phyloP scores from a whole-genome alignment of 2,888 invertebrate species.

The Aromia moschata region DNA sequence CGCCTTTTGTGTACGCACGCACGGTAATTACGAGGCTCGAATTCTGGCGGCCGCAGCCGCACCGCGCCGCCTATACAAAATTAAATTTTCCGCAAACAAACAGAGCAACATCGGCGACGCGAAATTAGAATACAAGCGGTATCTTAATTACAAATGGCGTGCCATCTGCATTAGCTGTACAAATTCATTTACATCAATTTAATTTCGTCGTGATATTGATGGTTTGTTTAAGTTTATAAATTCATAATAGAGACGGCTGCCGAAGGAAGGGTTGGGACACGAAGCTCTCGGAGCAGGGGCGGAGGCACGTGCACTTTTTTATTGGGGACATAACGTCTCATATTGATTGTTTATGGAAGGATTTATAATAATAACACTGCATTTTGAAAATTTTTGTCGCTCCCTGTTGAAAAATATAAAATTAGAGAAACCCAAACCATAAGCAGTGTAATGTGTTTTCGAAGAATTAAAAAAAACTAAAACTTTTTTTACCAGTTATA shows the following conservation, averaged over 20 bases:
- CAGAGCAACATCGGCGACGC: conserved; percentile 34
- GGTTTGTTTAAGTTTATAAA: conserved; percentile 48
- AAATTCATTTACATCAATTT: conserved; percentile 49
- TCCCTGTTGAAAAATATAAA: too few relatives aligned
- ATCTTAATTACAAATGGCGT: conserved; percentile 40
- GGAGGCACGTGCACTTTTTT: conserved; percentile 4
- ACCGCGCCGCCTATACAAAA: conserved; percentile 29
- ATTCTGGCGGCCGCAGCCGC: conserved; percentile 15
- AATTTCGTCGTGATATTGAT: conserved; percentile 44
- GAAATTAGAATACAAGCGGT: conserved; percentile 36
- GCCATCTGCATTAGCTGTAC: conserved; percentile 36
- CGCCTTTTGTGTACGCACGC: conserved; percentile 5
- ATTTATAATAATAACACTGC: too few relatives aligned
- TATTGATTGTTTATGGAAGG: too few relatives aligned
- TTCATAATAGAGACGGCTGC: conserved; percentile 10
- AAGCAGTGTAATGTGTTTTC: too few relatives aligned
- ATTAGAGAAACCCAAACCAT: too few relatives aligned
- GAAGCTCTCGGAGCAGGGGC: not conserved
- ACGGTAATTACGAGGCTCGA: conserved; percentile 8
- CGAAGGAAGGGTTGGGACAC: conserved; percentile 9
- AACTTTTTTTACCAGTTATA: too few relatives aligned
- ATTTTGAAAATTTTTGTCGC: too few relatives aligned
- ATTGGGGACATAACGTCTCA: too few relatives aligned
- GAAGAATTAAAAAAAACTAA: too few relatives aligned
- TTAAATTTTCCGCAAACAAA: conserved; percentile 40